phyloP scores from a whole-genome alignment of 2,888 invertebrate genomes.

The Sphecodes monilicornis region DNA sequence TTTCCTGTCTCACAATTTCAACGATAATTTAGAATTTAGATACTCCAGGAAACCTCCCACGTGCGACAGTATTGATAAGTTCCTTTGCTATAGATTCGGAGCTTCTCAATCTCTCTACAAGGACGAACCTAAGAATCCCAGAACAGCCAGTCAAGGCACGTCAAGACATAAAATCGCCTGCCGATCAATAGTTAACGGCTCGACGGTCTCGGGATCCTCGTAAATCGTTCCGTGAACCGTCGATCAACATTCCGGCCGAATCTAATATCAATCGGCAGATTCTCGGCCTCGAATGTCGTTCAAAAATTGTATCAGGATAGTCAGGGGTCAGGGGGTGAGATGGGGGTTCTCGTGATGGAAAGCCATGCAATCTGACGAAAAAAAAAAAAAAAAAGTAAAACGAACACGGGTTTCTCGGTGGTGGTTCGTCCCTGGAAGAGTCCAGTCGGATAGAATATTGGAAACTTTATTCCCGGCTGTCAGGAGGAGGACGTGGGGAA shows the following conservation, averaged over 20 bases:
- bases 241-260: constrained; percentile 4
- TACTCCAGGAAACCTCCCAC: too few species aligned
- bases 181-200: constrained; percentile 4
- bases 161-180: background rate
- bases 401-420: constrained; percentile 28
- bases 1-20: too few species aligned
- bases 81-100: too few species aligned
- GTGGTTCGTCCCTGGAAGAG: constrained; percentile 48
- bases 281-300: background rate
- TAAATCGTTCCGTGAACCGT: background rate
- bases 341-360: background rate
- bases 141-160: background rate
- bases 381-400: constrained; percentile 17
- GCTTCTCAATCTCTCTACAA: background rate
- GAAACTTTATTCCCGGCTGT: constrained; percentile 75
- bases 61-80: too few species aligned
- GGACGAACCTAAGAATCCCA: background rate
- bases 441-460: constrained; percentile 72
- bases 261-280: constrained; percentile 29
- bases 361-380: constrained; percentile 26
- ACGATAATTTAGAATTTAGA: background rate
- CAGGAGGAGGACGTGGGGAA: constrained; percentile 53
- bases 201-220: background rate
- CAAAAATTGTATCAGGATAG: constrained; percentile 26
- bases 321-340: background rate